Evolutionary conservation across 2,888 invertebrate genomes (phyloP).

Genomic region (Trachelus troglodyta): DNA sequence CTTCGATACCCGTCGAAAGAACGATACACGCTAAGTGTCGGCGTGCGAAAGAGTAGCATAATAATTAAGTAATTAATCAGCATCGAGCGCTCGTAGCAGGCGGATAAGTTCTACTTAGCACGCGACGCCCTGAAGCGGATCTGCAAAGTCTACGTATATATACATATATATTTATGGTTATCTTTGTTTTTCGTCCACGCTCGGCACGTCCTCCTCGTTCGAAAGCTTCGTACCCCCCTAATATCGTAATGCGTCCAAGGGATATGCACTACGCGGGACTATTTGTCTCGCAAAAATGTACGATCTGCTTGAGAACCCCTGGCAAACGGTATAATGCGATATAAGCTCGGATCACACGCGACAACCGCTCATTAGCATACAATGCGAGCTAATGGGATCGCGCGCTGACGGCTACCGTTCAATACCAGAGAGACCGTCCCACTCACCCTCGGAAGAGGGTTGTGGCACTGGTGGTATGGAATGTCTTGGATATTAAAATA

Average conservation of each 20-base stretch:
- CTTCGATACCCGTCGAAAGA: background rate
- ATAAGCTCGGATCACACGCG: conserved; percentile 54
- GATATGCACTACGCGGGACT: background rate
- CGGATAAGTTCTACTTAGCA: conserved; percentile 38
- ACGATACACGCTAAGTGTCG: background rate
- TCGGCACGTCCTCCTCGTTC: background rate
- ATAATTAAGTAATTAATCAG: conserved; percentile 49
- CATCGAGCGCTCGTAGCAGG: conserved; percentile 24
- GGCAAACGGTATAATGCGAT: conserved; percentile 46
- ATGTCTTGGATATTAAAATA: conserved; percentile 13
- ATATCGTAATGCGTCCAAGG: background rate
- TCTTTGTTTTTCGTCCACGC: background rate
- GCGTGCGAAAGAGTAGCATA: conserved; percentile 31
- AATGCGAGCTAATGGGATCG: conserved; percentile 61
- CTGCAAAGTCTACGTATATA: background rate
- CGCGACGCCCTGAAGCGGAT: conserved; percentile 28
- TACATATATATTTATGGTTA: background rate
- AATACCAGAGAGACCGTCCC: conserved; percentile 30
- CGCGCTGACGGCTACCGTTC: conserved; percentile 57
- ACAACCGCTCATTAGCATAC: conserved; percentile 62
- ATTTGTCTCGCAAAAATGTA: conserved; percentile 17
- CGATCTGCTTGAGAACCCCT: conserved; percentile 42
- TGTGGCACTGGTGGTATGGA: background rate
- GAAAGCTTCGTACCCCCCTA: background rate
- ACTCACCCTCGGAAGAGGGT: background rate